Conservation (phyloP, 2,113 vertebrate genomes). For the Cottus gobio region DNA sequence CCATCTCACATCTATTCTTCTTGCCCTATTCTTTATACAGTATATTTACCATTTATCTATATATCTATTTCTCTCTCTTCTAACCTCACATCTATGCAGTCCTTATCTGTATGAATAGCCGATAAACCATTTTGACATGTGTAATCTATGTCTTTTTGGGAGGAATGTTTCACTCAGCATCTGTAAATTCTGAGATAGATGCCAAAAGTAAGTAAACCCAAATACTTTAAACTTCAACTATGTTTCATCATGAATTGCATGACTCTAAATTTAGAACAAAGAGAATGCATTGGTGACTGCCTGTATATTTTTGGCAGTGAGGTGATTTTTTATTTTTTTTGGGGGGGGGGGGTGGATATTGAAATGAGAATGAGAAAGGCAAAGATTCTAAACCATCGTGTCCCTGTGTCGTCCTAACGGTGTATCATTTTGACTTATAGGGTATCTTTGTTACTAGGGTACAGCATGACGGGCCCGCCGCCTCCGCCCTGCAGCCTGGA, state of each 20-base stretch:
- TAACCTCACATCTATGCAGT: slow-evolving; percentile 17
- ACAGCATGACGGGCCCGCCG: slow-evolving; percentile 98
- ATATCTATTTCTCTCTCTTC: slow-evolving; percentile 40
- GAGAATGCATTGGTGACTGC: slow-evolving; percentile 42
- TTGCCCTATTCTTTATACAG: slow-evolving; percentile 33
- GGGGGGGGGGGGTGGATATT: slow-evolving; percentile 29
- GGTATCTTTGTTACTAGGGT: slow-evolving; percentile 99
- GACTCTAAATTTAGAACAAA: slow-evolving; percentile 56
- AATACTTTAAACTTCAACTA: not conserved
- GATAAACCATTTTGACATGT: slow-evolving; percentile 33
- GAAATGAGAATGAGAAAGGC: slow-evolving; percentile 80
- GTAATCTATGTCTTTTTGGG: slow-evolving; percentile 22
- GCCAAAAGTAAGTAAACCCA: slow-evolving; percentile 8
- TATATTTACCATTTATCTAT: slow-evolving; percentile 11
- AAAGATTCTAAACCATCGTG: slow-evolving; percentile 88
- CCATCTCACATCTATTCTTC: slow-evolving; percentile 45
- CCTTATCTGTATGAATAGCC: slow-evolving; percentile 4
- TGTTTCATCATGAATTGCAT: slow-evolving; percentile 33
- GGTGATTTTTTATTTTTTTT: slow-evolving; percentile 27
- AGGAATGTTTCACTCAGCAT: slow-evolving; percentile 24
- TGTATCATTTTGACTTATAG: slow-evolving; percentile 99
- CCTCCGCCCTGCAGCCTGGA: slow-evolving; percentile 93
- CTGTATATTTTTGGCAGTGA: slow-evolving; percentile 44
- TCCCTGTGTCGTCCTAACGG: slow-evolving; percentile 93
- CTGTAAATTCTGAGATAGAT: slow-evolving; percentile 23